These are phyloP conservation scores for Rhinophrynus dorsalis DNA, from an alignment of 2,797 vertebrate species.

Conservation along the genomic window DNA sequence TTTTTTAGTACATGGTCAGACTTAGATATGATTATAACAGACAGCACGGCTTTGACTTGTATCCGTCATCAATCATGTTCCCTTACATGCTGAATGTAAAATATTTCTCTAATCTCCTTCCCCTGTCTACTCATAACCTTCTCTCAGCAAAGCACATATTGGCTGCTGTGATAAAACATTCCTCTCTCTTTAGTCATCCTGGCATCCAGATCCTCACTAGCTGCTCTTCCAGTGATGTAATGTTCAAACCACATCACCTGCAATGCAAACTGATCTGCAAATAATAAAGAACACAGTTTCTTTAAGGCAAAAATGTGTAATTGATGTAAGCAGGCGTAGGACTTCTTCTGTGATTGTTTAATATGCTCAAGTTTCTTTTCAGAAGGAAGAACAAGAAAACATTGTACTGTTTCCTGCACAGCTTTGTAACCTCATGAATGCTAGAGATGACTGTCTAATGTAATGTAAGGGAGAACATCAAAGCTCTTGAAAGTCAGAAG, in stretches of 20 bases:
- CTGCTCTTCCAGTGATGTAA: constrained; percentile 76
- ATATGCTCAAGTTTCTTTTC: constrained; percentile 40
- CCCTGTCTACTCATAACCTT: constrained; percentile 49
- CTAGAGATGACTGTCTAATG: too few species aligned
- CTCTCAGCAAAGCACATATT: constrained; percentile 60
- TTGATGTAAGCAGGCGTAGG: constrained; percentile 43
- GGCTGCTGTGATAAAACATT: constrained; percentile 74
- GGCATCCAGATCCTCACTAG: constrained; percentile 58
- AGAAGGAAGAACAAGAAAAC: constrained; percentile 50
- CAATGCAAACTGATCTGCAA: constrained; percentile 57
- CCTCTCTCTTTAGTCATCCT: constrained; percentile 69
- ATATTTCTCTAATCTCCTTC: constrained; percentile 55
- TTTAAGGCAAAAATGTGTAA: constrained; percentile 53
- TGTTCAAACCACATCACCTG: constrained; percentile 66
- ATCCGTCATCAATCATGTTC: constrained; percentile 56
- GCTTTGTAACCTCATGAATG: too few species aligned
- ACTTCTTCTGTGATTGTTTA: constrained; percentile 50
- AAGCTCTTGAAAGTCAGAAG: too few species aligned
- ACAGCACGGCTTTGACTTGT: constrained; percentile 56
- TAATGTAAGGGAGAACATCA: too few species aligned
- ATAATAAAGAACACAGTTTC: constrained; percentile 53
- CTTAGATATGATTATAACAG: constrained; percentile 60
- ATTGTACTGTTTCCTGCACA: background rate
- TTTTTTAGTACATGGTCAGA: constrained; percentile 57
- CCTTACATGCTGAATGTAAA: constrained; percentile 47